Percentiles rank a stretch among this genome's conserved stretches.
Conservation (phyloP, 1,140 invertebrate genomes). For the Halictus rubicundus region DNA sequence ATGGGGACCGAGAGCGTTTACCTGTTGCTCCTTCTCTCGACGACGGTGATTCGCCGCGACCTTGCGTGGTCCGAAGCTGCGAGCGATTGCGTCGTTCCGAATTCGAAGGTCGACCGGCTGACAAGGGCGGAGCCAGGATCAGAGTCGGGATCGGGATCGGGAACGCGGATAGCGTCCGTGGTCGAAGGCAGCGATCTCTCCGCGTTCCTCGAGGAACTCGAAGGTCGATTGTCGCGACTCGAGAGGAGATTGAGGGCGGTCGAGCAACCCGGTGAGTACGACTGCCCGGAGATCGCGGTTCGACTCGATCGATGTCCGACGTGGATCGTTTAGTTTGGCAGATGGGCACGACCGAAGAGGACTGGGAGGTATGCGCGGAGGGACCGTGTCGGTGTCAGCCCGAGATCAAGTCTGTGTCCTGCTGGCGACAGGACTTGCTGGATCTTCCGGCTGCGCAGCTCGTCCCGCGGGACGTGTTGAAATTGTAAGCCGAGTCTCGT, state of each 20-base stretch:
- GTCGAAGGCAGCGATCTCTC: neutral
- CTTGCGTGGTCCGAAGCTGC: neutral
- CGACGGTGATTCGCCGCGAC: neutral
- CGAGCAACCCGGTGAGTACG: slow-evolving; percentile 84
- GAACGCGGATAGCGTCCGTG: neutral
- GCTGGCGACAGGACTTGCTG: slow-evolving; percentile 85
- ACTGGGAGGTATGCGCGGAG: slow-evolving; percentile 87
- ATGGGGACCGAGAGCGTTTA: neutral
- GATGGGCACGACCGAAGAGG: slow-evolving; percentile 82
- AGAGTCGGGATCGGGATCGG: neutral
- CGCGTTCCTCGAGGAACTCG: slow-evolving; percentile 67
- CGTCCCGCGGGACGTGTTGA: slow-evolving; percentile 85
- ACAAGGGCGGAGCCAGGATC: neutral
- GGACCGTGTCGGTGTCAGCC: slow-evolving; percentile 86
- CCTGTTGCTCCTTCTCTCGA: neutral
- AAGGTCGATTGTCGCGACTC: slow-evolving; percentile 76
- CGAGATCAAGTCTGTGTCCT: slow-evolving; percentile 85
- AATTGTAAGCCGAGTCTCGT: slow-evolving; percentile 82
- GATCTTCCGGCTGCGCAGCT: slow-evolving; percentile 85
- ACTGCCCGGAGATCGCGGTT: too few species aligned
- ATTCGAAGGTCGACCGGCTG: slow-evolving; percentile 2
- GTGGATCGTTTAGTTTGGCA: slow-evolving; percentile 83
- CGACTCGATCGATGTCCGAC: too few species aligned
- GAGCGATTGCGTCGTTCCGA: neutral
- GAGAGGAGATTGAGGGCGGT: slow-evolving; percentile 86